Evolutionary conservation across 2,113 vertebrate species (phyloP).

Genomic region (Loxodonta africana): DNA sequence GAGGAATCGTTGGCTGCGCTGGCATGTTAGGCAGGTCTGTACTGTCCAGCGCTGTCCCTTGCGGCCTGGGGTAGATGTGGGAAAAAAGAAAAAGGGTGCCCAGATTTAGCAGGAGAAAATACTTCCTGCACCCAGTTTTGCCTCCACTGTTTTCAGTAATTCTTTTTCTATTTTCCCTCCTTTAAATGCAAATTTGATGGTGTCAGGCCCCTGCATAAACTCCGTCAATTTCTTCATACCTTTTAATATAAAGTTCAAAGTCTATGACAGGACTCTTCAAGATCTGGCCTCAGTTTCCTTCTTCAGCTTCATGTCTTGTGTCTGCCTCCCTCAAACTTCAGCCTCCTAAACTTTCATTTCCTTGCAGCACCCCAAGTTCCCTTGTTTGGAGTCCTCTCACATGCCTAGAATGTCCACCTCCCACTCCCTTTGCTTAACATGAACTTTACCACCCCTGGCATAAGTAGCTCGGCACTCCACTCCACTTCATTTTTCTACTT

Average conservation of each 20-base stretch:
- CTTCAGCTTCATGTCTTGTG: background rate
- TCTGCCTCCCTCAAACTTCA: background rate
- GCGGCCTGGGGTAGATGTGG: conserved; percentile 36
- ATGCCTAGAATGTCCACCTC: background rate
- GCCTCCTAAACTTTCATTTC: background rate
- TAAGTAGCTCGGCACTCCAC: background rate
- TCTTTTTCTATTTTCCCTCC: background rate
- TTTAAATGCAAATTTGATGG: background rate
- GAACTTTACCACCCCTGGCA: background rate
- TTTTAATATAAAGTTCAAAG: conserved; percentile 38
- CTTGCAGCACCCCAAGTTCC: background rate
- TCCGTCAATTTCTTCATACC: background rate
- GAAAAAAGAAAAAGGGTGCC: background rate
- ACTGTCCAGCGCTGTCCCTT: background rate
- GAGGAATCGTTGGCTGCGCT: background rate
- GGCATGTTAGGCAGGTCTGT: background rate
- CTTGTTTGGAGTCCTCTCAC: background rate
- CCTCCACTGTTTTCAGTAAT: background rate
- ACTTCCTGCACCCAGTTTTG: background rate
- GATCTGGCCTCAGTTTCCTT: background rate
- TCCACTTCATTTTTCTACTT: background rate
- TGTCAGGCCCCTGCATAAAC: background rate
- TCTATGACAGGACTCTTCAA: conserved; percentile 2
- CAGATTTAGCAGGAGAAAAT: background rate
- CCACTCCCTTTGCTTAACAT: background rate